Percentiles rank a stretch among this genome's conserved stretches.
These are phyloP conservation scores for Platichthys flesus DNA, from an alignment of 2,113 vertebrate genomes.

Conservation along the genomic window DNA sequence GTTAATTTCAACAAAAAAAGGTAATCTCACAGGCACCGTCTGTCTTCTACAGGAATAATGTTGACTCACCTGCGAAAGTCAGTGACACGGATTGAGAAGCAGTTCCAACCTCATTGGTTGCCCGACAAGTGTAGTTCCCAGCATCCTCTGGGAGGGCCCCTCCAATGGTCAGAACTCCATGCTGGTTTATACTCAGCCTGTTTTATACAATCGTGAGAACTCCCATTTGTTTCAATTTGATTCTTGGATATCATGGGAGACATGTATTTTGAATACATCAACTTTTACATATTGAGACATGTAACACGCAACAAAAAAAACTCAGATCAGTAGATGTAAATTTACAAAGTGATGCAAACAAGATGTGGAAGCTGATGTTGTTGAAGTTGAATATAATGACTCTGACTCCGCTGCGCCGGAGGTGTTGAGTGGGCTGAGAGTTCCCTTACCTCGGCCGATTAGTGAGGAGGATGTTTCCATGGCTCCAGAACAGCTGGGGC, in stretches of 20 bases:
- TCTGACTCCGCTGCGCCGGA: slow-evolving; percentile 55
- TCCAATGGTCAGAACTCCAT: slow-evolving; percentile 86
- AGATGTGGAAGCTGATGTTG: slow-evolving; percentile 50
- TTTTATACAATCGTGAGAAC: slow-evolving; percentile 28
- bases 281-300: slow-evolving; percentile 17
- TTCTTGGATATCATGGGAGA: slow-evolving; percentile 24
- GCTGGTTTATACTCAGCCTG: slow-evolving; percentile 72
- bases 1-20: background rate
- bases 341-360: slow-evolving; percentile 50
- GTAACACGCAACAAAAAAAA: background rate
- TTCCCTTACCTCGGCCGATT: slow-evolving; percentile 77
- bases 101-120: slow-evolving; percentile 83
- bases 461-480: slow-evolving; percentile 80
- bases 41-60: no score
- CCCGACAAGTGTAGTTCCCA: slow-evolving; percentile 91
- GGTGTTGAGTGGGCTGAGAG: slow-evolving; percentile 72
- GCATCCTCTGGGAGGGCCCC: slow-evolving; percentile 87
- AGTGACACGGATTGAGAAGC: slow-evolving; percentile 67
- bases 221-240: slow-evolving; percentile 41
- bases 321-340: slow-evolving; percentile 33
- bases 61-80: slow-evolving; percentile 78
- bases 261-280: slow-evolving; percentile 24
- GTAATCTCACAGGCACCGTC: no score
- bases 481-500: slow-evolving; percentile 86
- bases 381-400: slow-evolving; percentile 59